Conservation (phyloP, 1,140 invertebrate species). For the Heliothis virescens region DNA sequence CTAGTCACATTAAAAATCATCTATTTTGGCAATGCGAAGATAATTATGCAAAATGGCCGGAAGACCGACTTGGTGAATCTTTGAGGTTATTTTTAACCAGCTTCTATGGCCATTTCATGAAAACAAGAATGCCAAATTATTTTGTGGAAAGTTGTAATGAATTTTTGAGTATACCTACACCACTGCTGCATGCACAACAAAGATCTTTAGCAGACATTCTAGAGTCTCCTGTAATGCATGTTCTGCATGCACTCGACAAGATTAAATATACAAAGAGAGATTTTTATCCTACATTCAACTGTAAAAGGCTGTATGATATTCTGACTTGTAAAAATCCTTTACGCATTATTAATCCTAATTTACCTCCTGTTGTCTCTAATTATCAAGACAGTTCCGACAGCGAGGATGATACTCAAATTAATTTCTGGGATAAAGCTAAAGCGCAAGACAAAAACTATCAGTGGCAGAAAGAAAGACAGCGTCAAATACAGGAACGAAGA, state of each 20-base stretch:
- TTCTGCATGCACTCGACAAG: conserved; percentile 89
- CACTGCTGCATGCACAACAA: conserved; percentile 88
- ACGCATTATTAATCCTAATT: conserved; percentile 83
- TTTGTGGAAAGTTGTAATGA: conserved; percentile 91
- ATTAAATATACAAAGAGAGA: conserved; percentile 87
- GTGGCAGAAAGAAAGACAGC: conserved; percentile 81
- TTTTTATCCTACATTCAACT: conserved; percentile 90
- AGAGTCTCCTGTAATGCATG: conserved; percentile 90
- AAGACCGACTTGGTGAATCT: conserved; percentile 89
- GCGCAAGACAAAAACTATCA: conserved; percentile 80
- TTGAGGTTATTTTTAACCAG: conserved; percentile 88
- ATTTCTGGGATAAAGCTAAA: conserved; percentile 84
- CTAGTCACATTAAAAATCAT: conserved; percentile 90
- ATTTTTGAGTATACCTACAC: conserved; percentile 89
- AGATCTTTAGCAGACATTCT: conserved; percentile 89
- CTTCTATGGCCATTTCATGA: conserved; percentile 86
- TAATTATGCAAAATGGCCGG: conserved; percentile 89
- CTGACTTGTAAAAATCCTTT: conserved; percentile 86
- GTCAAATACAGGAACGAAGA: conserved; percentile 79
- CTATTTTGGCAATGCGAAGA: conserved; percentile 93
- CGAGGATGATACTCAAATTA: conserved; percentile 69
- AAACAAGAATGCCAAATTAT: conserved; percentile 89
- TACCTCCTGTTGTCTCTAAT: conserved; percentile 62
- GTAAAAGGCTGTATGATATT: conserved; percentile 88
- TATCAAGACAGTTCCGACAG: conserved; percentile 74